A percentile compares a stretch with the other conserved stretches of the same genome.
Conservation (phyloP, 2,888 invertebrate species). For the Parelbella ahira region DNA sequence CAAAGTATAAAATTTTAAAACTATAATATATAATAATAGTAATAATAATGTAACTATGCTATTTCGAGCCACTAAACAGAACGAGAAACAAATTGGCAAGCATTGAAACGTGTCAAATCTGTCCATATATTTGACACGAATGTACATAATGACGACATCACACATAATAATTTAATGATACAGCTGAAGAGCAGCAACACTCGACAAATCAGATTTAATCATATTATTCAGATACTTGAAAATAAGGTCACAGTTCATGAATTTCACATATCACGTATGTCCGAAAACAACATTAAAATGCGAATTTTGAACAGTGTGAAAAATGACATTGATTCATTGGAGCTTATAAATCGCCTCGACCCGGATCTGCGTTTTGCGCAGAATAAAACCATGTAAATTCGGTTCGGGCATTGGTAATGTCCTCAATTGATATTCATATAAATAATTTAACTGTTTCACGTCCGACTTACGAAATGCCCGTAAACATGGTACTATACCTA, state of each 20-base stretch:
- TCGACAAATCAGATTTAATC: too few species aligned
- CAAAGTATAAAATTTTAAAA: conserved; percentile 27
- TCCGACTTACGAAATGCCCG: background rate
- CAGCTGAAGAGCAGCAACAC: background rate
- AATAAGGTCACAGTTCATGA: too few species aligned
- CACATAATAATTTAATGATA: conserved; percentile 4
- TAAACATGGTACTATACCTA: too few species aligned
- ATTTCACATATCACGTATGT: too few species aligned
- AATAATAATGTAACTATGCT: conserved; percentile 12
- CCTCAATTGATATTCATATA: conserved; percentile 8
- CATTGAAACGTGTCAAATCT: conserved; percentile 17
- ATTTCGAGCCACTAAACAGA: conserved; percentile 11
- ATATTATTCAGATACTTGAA: too few species aligned
- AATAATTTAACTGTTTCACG: conserved; percentile 6
- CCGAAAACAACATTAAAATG: too few species aligned
- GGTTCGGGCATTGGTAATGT: background rate
- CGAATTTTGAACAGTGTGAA: too few species aligned
- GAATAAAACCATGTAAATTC: background rate
- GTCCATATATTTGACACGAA: conserved; percentile 24
- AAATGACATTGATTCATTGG: background rate
- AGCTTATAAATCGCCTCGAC: too few species aligned
- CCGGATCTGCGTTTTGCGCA: background rate
- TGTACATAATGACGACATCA: conserved; percentile 12
- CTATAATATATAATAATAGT: too few species aligned
- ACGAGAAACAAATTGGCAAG: conserved; percentile 18